phyloP scores from a whole-genome alignment of 2,113 vertebrate species.

The Tympanuchus pallidicinctus region DNA sequence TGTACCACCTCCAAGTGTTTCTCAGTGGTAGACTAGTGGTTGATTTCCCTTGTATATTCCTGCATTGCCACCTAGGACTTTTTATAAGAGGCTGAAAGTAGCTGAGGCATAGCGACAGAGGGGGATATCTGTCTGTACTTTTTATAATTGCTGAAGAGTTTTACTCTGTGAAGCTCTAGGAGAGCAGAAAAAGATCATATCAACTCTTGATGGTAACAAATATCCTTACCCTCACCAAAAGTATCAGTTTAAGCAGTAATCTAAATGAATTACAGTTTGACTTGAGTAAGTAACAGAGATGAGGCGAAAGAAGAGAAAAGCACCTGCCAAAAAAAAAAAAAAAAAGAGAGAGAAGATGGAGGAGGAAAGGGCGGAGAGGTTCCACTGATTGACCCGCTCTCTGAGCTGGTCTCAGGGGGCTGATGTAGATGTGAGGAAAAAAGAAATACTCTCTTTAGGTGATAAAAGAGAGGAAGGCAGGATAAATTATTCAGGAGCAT shows the following conservation, averaged over 20 bases:
- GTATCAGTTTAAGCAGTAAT: not conserved
- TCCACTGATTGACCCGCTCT: fast-evolving
- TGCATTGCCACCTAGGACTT: not conserved
- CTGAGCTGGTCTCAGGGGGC: not conserved
- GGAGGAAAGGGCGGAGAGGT: not conserved
- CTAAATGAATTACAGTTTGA: not conserved
- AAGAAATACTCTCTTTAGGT: not conserved
- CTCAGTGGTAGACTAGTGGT: not conserved
- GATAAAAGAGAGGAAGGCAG: not conserved
- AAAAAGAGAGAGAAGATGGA: not conserved
- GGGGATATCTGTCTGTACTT: not conserved
- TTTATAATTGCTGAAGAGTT: not conserved
- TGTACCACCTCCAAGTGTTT: not conserved
- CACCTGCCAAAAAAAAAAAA: not conserved
- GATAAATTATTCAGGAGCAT: not conserved
- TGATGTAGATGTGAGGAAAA: not conserved
- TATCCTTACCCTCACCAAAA: not conserved
- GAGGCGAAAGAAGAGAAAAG: not conserved
- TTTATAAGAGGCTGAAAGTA: not conserved
- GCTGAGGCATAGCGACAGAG: not conserved
- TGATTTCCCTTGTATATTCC: not conserved
- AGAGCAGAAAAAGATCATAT: not conserved
- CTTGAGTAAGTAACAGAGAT: not conserved
- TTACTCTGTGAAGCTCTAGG: not conserved
- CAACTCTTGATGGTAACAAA: not conserved